These are phyloP conservation scores for Ephestia elutella DNA, from an alignment of 1,140 invertebrate genomes.

Conservation along the genomic window DNA sequence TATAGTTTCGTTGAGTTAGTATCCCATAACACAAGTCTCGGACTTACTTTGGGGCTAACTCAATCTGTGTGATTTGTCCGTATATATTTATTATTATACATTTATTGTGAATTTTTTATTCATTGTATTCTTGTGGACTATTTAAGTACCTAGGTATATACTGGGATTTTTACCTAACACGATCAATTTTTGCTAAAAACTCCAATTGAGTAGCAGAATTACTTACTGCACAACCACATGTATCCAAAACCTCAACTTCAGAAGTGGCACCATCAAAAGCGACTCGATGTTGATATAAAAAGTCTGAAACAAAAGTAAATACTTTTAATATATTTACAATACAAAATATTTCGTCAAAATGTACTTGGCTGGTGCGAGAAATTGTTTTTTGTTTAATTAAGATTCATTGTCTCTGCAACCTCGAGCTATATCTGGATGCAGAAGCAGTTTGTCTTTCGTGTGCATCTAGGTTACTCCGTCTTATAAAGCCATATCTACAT, in stretches of 20 bases:
- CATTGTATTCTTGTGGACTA: too few species aligned
- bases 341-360: conserved; percentile 10
- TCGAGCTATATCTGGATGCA: conserved; percentile 31
- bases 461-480: conserved; percentile 29
- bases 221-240: conserved; percentile 85
- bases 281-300: conserved; percentile 84
- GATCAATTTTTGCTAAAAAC: too few species aligned
- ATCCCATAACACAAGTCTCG: too few species aligned
- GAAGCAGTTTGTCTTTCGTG: conserved; percentile 28
- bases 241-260: conserved; percentile 87
- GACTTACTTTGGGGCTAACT: too few species aligned
- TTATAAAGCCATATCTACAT: neutral
- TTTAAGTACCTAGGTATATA: too few species aligned
- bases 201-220: conserved; percentile 7
- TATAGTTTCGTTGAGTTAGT: too few species aligned
- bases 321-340: neutral
- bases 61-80: neutral
- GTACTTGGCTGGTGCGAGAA: neutral
- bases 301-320: conserved; percentile 77
- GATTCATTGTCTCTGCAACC: conserved; percentile 19
- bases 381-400: conserved; percentile 1
- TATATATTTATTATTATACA: neutral
- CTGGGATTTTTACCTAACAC: too few species aligned
- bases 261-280: conserved; percentile 84
- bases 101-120: too few species aligned